Base-by-base conservation (phyloP, 2,797 vertebrate genomes). In the Gadopsis bispinosus region DNA sequence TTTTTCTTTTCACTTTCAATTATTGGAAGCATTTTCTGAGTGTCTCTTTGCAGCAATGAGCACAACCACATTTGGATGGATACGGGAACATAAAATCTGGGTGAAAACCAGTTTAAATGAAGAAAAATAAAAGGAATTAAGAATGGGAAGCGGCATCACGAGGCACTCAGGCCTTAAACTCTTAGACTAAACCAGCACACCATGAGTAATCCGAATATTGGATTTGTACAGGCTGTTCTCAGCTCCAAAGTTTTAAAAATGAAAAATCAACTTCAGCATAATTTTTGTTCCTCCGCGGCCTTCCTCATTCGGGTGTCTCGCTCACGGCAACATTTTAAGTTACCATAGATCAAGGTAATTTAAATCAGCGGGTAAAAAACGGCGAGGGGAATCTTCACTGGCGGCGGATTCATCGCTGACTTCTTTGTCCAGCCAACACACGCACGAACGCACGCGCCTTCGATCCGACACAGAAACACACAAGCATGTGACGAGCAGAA, bases 321-420 rank as follows among this genome's bases (percentile, higher is more conserved):
- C 88, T 84, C 37, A 20, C 9, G 59, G 79, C 65, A 78, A 75
- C 45, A 65, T 83, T 87, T 83, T 20, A 85, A 87, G 87, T 81
- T 47, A 77, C 69, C 10, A 45, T 33, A 71, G 62, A 85, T 88
- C 69, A 69, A 67, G 72, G 63, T 81, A 63, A 69, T 81, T 86
- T 71, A 66, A 80, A 81, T 73, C 12, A 62, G 70, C 3, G 3
- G 4, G 9, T 73, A 58, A 17, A 51, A 22, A 35, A 8, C 0
- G 2, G 14, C 56, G 37, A 35, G 0, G 26, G 50, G 41, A 65
- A 64, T 67, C 45, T 69, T 65, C 35, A n/a, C 33, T 16, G 16
- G 19, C 10, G 4, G 19, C n/a, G 33, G 51, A 77, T 79, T 80
- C 68, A 70, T 81, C 61, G 14, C 22, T 3, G 2, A 56, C 37